Base-by-base conservation (phyloP, 64 coral and sea anemone species). In the Actinia tenebrosa region DNA sequence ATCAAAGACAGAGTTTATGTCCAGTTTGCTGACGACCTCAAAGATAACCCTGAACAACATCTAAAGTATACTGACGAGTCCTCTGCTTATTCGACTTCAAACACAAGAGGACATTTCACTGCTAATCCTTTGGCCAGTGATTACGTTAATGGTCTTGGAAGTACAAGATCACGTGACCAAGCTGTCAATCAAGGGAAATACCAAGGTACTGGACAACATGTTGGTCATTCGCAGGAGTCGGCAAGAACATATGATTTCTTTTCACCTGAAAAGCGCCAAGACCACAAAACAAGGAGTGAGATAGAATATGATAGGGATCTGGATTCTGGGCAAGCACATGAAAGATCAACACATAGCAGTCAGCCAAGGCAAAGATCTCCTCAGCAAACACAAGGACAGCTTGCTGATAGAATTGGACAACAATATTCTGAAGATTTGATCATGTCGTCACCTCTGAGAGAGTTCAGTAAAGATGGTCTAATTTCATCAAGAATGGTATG, bases 101-200 rank as follows among this genome's bases (percentile, higher is more conserved):
- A 86, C 64, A 92, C 96, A 1, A 84, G 91, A 59, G 96, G 96
- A 15, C 90, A 98, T 62, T 98, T 98, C 20, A 98, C 96, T 53
- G 89, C 93, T 5, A 98, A 92, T 68, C 96, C 96, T 7, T 68
- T 79, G 5, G 20, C 82, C 1, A 81, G 46, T 81, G 77, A 53
- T 69, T 81, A 82, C 54, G 77, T 46, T 26, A 52, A 87, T 18
- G 16, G 79, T 42, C 79, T 19, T 30, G 18, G 46, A 54, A 61
- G 42, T 10, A 30, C 60, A 79, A 80, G 77, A 54, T 54, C 58
- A 56, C 72, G 46, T 80, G 85, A 91, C 71, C 72, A 83, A 53
- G n/a, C n/a, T 7, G 8, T n/a, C 53, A 79, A 75, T 44, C 86
- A 86, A 27, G 26, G 20, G 56, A 46, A 80, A 22, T 42, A 60